Evolutionary conservation across 2,113 vertebrate species (phyloP).

Genomic region (Osmerus eperlanus): DNA sequence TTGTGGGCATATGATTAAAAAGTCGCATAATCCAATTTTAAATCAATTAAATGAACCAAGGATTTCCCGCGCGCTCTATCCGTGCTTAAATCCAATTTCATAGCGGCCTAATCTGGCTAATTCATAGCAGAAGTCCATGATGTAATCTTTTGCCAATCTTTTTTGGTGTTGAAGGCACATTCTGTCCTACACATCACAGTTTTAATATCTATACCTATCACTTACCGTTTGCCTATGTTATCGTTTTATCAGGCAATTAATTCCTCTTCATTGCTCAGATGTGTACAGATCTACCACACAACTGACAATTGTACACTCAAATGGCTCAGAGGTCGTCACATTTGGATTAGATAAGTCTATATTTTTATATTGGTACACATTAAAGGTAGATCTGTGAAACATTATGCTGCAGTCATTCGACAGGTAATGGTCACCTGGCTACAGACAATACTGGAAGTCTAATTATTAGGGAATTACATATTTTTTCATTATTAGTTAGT

Average conservation of each 20-base stretch:
- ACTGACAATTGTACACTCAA: no score
- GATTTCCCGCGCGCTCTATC: slow-evolving; percentile 57
- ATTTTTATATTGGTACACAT: no score
- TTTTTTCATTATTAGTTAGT: no score
- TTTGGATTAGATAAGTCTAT: no score
- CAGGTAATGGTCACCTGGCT: no score
- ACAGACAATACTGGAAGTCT: no score
- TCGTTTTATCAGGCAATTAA: neutral
- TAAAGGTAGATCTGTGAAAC: no score
- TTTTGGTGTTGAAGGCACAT: slow-evolving; percentile 58
- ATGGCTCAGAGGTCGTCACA: no score
- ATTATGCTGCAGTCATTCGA: no score
- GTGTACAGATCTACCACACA: no score
- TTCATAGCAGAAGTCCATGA: slow-evolving; percentile 71
- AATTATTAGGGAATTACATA: no score
- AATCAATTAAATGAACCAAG: slow-evolving; percentile 67
- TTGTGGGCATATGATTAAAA: slow-evolving; percentile 56
- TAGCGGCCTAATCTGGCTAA: slow-evolving; percentile 68
- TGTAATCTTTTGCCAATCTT: slow-evolving; percentile 66
- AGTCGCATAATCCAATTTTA: slow-evolving; percentile 63
- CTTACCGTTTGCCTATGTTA: slow-evolving; percentile 31
- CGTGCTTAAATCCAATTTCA: slow-evolving; percentile 67
- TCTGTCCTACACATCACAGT: slow-evolving; percentile 54
- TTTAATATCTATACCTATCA: slow-evolving; percentile 52
- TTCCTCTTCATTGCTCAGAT: no score